Percentiles rank a stretch among this genome's conserved stretches.
These are phyloP conservation scores for Stenoptilia bipunctidactyla DNA, from an alignment of 2,888 invertebrate species.

Conservation along the genomic window DNA sequence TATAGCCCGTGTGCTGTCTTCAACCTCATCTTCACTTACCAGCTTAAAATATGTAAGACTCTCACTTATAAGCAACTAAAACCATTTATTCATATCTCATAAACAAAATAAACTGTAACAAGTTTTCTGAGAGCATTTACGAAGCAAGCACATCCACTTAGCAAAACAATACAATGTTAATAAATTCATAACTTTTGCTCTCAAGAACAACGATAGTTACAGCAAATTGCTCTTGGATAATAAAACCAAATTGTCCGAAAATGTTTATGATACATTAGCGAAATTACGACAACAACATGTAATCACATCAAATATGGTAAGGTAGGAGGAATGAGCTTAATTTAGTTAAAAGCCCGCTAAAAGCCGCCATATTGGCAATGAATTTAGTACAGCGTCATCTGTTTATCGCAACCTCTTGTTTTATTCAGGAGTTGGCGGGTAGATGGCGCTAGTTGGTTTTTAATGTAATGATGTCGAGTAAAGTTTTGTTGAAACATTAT, in stretches of 20 bases:
- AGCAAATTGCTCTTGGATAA: constrained; percentile 21
- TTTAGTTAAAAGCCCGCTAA: constrained; percentile 52
- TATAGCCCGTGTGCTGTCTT: too few species aligned
- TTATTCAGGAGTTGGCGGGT: constrained; percentile 46
- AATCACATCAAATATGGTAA: constrained; percentile 38
- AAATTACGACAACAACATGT: constrained; percentile 36
- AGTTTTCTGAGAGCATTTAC: too few species aligned
- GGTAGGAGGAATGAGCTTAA: constrained; percentile 40
- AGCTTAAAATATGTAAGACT: too few species aligned
- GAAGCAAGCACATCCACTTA: too few species aligned
- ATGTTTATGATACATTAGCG: constrained; percentile 44
- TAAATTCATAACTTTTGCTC: background rate
- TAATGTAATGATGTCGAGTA: too few species aligned
- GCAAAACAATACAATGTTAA: too few species aligned
- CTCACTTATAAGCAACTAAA: too few species aligned
- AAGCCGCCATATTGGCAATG: constrained; percentile 45
- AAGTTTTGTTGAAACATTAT: too few species aligned
- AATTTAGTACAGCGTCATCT: constrained; percentile 50
- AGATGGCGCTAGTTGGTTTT: constrained; percentile 60
- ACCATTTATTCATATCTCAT: too few species aligned
- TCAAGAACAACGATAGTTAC: background rate
- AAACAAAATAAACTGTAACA: too few species aligned
- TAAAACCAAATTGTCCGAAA: constrained; percentile 32
- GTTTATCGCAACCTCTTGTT: constrained; percentile 37
- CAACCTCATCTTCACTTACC: too few species aligned